A percentile compares a stretch with the other conserved stretches of the same genome.
phyloP scores from a whole-genome alignment of 2,113 vertebrate species.

The Syngnathus floridae region DNA sequence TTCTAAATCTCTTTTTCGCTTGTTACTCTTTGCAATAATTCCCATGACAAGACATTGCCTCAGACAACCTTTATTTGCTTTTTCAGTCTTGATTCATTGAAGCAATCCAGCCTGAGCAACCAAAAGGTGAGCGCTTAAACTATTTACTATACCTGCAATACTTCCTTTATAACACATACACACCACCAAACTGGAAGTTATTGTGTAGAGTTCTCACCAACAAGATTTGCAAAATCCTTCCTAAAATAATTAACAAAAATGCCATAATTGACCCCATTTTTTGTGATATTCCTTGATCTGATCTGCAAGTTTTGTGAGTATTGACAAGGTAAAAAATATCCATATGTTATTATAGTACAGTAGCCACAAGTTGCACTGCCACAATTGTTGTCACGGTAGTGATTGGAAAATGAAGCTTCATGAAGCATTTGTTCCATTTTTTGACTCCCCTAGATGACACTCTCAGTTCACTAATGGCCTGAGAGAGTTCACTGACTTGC shows the following conservation, averaged over 20 bases:
- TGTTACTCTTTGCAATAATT: conserved; percentile 16
- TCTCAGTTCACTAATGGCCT: too few relatives aligned
- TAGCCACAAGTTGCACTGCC: too few relatives aligned
- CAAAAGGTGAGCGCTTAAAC: neutral
- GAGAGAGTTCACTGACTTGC: too few relatives aligned
- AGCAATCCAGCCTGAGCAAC: conserved; percentile 3
- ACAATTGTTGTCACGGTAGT: too few relatives aligned
- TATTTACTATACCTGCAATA: neutral
- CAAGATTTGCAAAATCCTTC: neutral
- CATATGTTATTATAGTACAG: too few relatives aligned
- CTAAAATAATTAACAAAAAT: neutral
- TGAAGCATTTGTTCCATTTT: too few relatives aligned
- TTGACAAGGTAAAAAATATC: neutral
- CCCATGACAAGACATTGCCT: conserved; percentile 19
- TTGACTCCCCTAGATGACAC: too few relatives aligned
- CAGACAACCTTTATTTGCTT: conserved; percentile 15
- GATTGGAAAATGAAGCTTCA: too few relatives aligned
- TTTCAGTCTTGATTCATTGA: conserved; percentile 9
- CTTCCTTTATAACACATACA: neutral
- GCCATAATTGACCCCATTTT: neutral
- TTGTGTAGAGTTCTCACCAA: neutral
- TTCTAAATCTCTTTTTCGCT: conserved; percentile 29
- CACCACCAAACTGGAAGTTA: neutral
- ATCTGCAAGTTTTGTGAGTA: neutral
- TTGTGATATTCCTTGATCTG: conserved; percentile 1